A percentile compares a stretch with the other conserved stretches of the same genome.
Evolutionary conservation across 2,113 vertebrate species (phyloP).

Genomic region (Osmerus eperlanus): DNA sequence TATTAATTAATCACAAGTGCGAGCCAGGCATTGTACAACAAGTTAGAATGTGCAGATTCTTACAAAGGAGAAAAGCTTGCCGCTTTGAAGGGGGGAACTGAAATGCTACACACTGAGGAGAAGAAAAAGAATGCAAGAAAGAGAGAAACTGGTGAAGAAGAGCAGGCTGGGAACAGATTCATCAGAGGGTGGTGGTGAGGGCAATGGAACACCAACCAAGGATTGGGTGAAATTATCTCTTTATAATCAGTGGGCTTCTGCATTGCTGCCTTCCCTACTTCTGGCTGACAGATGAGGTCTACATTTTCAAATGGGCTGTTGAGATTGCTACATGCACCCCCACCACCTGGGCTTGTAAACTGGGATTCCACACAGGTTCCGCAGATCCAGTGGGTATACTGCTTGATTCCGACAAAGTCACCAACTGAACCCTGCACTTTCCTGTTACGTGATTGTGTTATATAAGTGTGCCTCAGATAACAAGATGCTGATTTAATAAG

Average conservation of each 20-base stretch:
- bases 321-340: slow-evolving; percentile 37
- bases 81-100: neutral
- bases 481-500: slow-evolving; percentile 38
- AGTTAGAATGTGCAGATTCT: slow-evolving; percentile 55
- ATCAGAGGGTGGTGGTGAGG: no score
- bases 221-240: slow-evolving; percentile 71
- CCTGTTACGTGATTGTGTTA: slow-evolving; percentile 46
- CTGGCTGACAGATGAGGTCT: slow-evolving; percentile 65
- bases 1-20: slow-evolving; percentile 57
- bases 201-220: slow-evolving; percentile 60
- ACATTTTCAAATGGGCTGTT: slow-evolving; percentile 65
- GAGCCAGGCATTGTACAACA: slow-evolving; percentile 61
- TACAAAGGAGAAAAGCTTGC: slow-evolving; percentile 46
- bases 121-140: no score
- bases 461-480: slow-evolving; percentile 43
- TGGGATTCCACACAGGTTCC: slow-evolving; percentile 35
- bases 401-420: neutral
- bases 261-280: slow-evolving; percentile 67
- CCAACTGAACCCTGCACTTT: slow-evolving; percentile 11
- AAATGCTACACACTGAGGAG: neutral
- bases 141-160: no score
- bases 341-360: slow-evolving; percentile 59
- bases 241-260: slow-evolving; percentile 70
- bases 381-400: neutral
- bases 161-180: no score